A percentile compares a stretch with the other conserved stretches of the same genome.
These are phyloP conservation scores for Scomberomorus guttatus DNA, from an alignment of 2,797 vertebrate species.

Conservation along the genomic window DNA sequence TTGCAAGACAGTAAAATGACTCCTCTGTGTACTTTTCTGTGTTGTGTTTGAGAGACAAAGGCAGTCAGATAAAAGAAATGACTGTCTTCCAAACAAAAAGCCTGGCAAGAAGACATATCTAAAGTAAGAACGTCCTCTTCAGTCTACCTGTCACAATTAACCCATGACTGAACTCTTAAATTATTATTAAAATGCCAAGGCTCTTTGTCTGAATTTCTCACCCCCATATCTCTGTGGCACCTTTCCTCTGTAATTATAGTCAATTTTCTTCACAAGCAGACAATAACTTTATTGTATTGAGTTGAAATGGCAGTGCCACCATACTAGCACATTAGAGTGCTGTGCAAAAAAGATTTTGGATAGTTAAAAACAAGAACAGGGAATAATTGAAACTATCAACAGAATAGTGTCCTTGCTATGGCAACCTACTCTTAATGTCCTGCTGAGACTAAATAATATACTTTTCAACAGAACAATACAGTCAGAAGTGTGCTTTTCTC, in stretches of 20 bases:
- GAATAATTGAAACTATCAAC: constrained; percentile 34
- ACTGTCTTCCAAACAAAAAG: constrained; percentile 44
- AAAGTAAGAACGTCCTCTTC: constrained; percentile 44
- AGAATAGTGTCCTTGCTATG: constrained; percentile 6
- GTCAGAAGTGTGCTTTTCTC: constrained; percentile 34
- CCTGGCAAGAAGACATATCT: constrained; percentile 15
- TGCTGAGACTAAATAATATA: constrained; percentile 31
- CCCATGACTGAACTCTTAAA: constrained; percentile 58
- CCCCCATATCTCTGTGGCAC: constrained; percentile 44
- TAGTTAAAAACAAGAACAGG: constrained; percentile 29
- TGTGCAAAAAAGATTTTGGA: constrained; percentile 45
- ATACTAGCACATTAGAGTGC: constrained; percentile 32
- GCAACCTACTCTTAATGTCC: constrained; percentile 30
- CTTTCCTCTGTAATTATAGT: constrained; percentile 66
- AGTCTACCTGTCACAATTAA: constrained; percentile 71
- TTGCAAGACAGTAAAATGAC: constrained; percentile 21
- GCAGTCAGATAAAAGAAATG: constrained; percentile 41
- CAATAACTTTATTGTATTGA: constrained; percentile 66
- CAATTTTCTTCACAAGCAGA: constrained; percentile 64
- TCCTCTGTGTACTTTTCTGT: constrained; percentile 6
- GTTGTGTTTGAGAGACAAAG: constrained; percentile 10
- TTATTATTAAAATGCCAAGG: constrained; percentile 72
- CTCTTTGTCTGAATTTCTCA: constrained; percentile 62
- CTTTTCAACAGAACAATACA: constrained; percentile 22
- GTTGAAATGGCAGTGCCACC: constrained; percentile 59